A percentile compares a stretch with the other conserved stretches of the same genome.
Conservation (phyloP, 2,797 vertebrate species). For the Megaceryle alcyon region DNA sequence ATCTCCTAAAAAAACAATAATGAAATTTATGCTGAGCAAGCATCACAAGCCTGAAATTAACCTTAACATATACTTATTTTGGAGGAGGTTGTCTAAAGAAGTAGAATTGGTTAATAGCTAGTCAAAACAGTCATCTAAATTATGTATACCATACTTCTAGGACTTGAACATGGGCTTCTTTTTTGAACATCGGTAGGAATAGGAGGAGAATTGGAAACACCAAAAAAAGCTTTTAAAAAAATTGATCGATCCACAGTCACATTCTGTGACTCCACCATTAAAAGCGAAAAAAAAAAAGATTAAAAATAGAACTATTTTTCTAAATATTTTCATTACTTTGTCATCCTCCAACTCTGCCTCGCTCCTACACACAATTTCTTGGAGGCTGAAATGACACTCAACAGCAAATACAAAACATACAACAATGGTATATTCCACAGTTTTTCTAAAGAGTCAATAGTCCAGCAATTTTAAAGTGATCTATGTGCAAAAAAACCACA, state of each 20-base stretch:
- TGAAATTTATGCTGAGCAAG: constrained; percentile 16
- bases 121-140: constrained; percentile 23
- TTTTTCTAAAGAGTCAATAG: constrained; percentile 54
- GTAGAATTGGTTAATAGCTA: constrained; percentile 25
- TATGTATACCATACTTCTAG: neutral
- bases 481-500: constrained; percentile 64
- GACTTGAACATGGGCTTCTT: neutral
- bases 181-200: neutral
- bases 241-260: neutral
- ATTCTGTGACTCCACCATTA: neutral
- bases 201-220: neutral
- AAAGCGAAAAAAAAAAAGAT: neutral
- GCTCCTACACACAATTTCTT: constrained; percentile 12
- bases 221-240: constrained; percentile 30
- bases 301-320: constrained; percentile 18
- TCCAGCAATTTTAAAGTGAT: constrained; percentile 70
- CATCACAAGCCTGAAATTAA: constrained; percentile 31
- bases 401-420: constrained; percentile 40
- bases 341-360: constrained; percentile 46
- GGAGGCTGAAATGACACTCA: constrained; percentile 31
- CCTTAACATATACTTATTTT: constrained; percentile 12
- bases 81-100: constrained; percentile 5
- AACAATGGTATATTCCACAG: constrained; percentile 38
- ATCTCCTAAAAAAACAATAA: constrained; percentile 39
- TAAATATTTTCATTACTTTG: constrained; percentile 2